Evolutionary conservation across 2,113 vertebrate species (phyloP).

Genomic region (Typhlomys cinereus): DNA sequence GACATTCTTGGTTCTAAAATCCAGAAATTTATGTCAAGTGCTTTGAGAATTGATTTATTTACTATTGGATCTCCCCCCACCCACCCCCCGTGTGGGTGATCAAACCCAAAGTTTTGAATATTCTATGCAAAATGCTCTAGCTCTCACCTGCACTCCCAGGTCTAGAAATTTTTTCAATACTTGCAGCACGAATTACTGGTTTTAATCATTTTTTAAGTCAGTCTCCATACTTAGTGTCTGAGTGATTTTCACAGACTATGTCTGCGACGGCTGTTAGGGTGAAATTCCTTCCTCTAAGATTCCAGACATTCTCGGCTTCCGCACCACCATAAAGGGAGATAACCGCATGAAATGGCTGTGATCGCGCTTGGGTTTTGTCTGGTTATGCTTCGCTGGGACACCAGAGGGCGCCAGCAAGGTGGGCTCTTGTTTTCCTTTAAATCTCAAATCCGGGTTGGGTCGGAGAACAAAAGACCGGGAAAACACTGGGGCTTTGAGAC

Average conservation of each 20-base stretch:
- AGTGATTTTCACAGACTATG: neutral
- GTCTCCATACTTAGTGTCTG: neutral
- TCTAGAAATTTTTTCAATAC: neutral
- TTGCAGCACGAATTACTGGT: neutral
- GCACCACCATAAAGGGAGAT: rapidly evolving
- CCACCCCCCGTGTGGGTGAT: no score
- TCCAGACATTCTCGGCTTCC: neutral
- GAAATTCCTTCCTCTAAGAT: neutral
- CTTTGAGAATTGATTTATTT: neutral
- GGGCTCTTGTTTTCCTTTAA: slow-evolving; percentile 69
- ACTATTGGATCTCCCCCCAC: neutral
- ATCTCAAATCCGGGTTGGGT: neutral
- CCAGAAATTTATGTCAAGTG: neutral
- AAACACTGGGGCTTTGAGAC: slow-evolving; percentile 4
- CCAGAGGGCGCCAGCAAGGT: slow-evolving; percentile 69
- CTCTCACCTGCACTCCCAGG: neutral
- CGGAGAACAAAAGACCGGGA: slow-evolving; percentile 56
- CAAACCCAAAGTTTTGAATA: neutral
- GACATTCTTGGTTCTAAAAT: slow-evolving; percentile 1
- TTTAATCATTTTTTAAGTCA: neutral
- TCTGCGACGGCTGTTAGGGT: neutral
- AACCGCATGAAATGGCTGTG: neutral
- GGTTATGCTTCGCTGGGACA: slow-evolving; percentile 25
- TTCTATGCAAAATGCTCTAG: no score
- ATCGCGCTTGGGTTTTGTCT: neutral